Evolutionary conservation across 2,888 invertebrate genomes (phyloP).

Genomic region (Leptarthrus brevirostris): DNA sequence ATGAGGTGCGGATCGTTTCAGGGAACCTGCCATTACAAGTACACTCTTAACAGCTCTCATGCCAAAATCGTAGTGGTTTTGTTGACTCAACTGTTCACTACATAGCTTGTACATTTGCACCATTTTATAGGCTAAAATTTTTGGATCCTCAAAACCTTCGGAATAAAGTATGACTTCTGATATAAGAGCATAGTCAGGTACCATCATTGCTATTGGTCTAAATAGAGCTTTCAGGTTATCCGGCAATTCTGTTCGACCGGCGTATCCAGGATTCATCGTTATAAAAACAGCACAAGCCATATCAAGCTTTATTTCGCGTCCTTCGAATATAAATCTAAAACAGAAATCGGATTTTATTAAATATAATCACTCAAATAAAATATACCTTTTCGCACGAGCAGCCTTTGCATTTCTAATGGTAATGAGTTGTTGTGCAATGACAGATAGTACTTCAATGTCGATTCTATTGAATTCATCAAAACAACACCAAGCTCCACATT

Average conservation of each 20-base stretch:
- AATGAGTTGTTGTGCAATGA: constrained; percentile 89
- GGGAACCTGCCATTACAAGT: constrained; percentile 89
- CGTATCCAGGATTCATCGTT: constrained; percentile 94
- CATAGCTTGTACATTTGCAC: constrained; percentile 92
- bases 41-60: constrained; percentile 96
- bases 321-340: constrained; percentile 86
- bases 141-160: constrained; percentile 91
- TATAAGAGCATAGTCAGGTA: constrained; percentile 85
- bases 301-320: constrained; percentile 85
- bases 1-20: constrained; percentile 87
- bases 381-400: constrained; percentile 69
- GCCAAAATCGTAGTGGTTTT: constrained; percentile 92
- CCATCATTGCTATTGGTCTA: constrained; percentile 92
- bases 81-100: constrained; percentile 90
- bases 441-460: constrained; percentile 89
- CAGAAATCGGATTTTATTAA: too few species aligned
- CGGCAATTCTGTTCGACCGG: constrained; percentile 88
- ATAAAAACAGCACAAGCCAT: constrained; percentile 87
- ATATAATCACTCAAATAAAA: too few species aligned
- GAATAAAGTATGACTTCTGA: constrained; percentile 94
- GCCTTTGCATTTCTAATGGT: constrained; percentile 89
- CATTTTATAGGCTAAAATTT: constrained; percentile 89
- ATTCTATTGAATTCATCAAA: constrained; percentile 94
- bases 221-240: constrained; percentile 90
- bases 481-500: constrained; percentile 92